Evolutionary conservation across 1,140 invertebrate genomes (phyloP).

Genomic region (Drosophila funebris): DNA sequence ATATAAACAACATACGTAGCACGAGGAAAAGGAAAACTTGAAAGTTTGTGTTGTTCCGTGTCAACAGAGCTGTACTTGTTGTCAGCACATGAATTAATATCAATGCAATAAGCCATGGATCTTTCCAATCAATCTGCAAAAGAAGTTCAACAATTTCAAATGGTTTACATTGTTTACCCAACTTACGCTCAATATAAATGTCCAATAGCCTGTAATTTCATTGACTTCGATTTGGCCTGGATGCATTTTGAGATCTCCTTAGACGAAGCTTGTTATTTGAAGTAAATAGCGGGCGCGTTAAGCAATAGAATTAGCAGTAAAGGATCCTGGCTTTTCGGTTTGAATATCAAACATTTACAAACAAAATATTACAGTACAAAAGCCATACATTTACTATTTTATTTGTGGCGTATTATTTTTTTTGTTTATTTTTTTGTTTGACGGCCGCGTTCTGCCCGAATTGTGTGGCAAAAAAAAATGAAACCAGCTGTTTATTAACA

Average conservation of each 20-base stretch:
- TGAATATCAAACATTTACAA: neutral
- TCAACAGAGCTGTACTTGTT: conserved; percentile 91
- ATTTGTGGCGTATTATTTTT: neutral
- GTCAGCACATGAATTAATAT: conserved; percentile 90
- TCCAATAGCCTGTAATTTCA: conserved; percentile 86
- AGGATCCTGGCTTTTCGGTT: neutral
- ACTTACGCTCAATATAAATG: conserved; percentile 87
- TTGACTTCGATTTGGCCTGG: conserved; percentile 85
- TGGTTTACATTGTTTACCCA: neutral
- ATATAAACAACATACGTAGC: conserved; percentile 85
- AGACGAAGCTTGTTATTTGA: neutral
- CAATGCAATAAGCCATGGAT: conserved; percentile 92
- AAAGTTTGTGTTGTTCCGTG: conserved; percentile 93
- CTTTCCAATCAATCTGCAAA: conserved; percentile 94
- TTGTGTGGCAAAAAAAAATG: neutral
- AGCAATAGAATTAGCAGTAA: neutral
- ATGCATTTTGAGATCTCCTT: conserved; percentile 41
- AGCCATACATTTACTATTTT: neutral
- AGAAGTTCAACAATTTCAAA: neutral
- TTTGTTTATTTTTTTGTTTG: neutral
- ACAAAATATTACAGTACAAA: neutral
- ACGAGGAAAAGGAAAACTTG: conserved; percentile 92
- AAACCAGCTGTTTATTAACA: conserved; percentile 1
- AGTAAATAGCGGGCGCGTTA: too few relatives aligned
- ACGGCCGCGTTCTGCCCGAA: neutral